Percentiles rank a stretch among this genome's conserved stretches.
phyloP scores from a whole-genome alignment of 2,888 invertebrate genomes.

The Dicycla oo region DNA sequence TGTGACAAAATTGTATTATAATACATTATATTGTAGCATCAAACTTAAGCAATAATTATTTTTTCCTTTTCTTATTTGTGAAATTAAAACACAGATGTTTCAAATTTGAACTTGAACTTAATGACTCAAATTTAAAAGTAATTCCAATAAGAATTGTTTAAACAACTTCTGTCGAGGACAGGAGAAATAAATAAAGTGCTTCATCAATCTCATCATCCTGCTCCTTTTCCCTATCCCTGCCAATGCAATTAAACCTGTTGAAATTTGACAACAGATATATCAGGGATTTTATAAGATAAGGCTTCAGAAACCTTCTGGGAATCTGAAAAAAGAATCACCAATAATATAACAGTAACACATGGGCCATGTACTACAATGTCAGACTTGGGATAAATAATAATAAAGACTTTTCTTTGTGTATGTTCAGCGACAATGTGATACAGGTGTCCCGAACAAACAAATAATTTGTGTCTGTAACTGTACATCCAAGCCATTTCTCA shows the following conservation, averaged over 20 bases:
- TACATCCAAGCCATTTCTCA: constrained; percentile 68
- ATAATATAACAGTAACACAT: constrained; percentile 12
- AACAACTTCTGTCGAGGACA: not conserved
- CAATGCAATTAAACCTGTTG: not conserved
- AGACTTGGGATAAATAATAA: constrained; percentile 19
- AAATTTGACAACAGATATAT: constrained; percentile 6
- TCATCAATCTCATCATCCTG: not conserved
- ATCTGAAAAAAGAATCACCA: constrained; percentile 11
- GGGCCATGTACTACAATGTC: constrained; percentile 3
- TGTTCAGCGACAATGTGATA: constrained; percentile 42
- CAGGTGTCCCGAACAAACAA: constrained; percentile 66
- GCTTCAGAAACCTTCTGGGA: not conserved
- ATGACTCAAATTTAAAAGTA: constrained; percentile 1
- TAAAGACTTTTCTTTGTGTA: constrained; percentile 31
- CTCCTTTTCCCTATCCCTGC: not conserved
- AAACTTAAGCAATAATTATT: not conserved
- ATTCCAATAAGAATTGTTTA: constrained; percentile 5
- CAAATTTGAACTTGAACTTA: not conserved
- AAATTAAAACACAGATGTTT: not conserved
- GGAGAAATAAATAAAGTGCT: not conserved
- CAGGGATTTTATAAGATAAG: not conserved
- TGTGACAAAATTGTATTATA: not conserved
- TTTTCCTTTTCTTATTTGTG: not conserved
- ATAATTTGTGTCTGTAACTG: constrained; percentile 72
- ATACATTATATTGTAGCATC: not conserved